phyloP scores from a whole-genome alignment of 1,140 invertebrate species.

The Scaptomyza pallida region DNA sequence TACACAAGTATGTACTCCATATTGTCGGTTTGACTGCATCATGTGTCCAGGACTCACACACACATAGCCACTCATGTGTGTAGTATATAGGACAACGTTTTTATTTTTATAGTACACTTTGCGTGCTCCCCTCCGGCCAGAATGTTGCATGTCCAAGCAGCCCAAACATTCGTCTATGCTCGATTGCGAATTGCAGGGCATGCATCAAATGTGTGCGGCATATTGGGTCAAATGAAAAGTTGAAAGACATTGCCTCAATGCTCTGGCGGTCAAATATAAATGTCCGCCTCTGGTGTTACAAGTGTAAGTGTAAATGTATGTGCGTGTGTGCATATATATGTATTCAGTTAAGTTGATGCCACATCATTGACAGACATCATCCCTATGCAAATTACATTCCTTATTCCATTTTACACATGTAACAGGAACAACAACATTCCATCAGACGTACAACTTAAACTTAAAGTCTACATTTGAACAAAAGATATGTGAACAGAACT shows the following conservation, averaged over 20 bases:
- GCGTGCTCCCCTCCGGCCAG: slow-evolving; percentile 28
- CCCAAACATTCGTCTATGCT: slow-evolving; percentile 33
- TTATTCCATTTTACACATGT: slow-evolving; percentile 3
- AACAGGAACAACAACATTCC: slow-evolving; percentile 7
- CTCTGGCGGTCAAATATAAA: slow-evolving; percentile 32
- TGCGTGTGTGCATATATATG: background rate
- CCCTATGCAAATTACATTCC: slow-evolving; percentile 38
- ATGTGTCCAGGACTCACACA: slow-evolving; percentile 48
- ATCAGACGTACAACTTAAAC: slow-evolving; percentile 1
- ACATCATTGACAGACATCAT: slow-evolving; percentile 15
- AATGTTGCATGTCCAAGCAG: slow-evolving; percentile 65
- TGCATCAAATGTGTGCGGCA: slow-evolving; percentile 52
- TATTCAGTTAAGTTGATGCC: slow-evolving; percentile 4
- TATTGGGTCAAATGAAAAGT: slow-evolving; percentile 57
- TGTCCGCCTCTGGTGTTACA: background rate
- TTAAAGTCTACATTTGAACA: background rate
- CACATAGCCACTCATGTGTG: background rate
- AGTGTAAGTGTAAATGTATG: no score
- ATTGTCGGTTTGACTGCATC: slow-evolving; percentile 72
- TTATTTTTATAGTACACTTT: slow-evolving; percentile 52
- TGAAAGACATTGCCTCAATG: slow-evolving; percentile 42
- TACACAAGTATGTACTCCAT: slow-evolving; percentile 78
- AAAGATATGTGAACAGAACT: background rate
- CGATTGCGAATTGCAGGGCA: slow-evolving; percentile 20
- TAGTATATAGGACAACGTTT: slow-evolving; percentile 23